These are phyloP conservation scores for Caenorhabditis inopinata DNA, from an alignment of 1,140 invertebrate genomes.

Conservation along the genomic window DNA sequence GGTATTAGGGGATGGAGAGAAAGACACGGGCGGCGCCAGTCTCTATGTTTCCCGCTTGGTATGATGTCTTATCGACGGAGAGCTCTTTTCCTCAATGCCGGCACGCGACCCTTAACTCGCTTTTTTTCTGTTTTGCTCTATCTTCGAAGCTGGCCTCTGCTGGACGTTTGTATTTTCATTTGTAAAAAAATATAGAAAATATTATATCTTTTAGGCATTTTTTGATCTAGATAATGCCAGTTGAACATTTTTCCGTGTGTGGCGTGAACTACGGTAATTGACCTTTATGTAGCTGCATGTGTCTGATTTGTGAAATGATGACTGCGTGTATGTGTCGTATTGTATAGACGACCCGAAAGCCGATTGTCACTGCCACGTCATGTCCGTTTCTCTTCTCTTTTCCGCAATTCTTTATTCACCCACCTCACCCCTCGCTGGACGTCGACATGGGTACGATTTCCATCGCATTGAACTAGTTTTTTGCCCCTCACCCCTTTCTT, in stretches of 20 bases:
- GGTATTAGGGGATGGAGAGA: not conserved
- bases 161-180: too few relatives aligned
- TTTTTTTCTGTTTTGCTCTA: not conserved
- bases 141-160: not conserved
- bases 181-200: too few relatives aligned
- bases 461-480: constrained; percentile 30
- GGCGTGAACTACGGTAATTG: not conserved
- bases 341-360: not conserved
- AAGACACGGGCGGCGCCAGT: not conserved
- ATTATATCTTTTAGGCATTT: too few relatives aligned
- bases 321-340: too few relatives aligned
- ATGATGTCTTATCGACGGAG: constrained; percentile 26
- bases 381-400: not conserved
- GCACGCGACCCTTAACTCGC: constrained; percentile 19
- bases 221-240: too few relatives aligned
- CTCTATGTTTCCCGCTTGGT: constrained; percentile 31
- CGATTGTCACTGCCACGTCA: not conserved
- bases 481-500: not conserved
- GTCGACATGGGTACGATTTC: constrained; percentile 15
- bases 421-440: not conserved
- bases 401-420: not conserved
- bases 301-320: too few relatives aligned
- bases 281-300: not conserved
- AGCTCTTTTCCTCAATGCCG: not conserved
- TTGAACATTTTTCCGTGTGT: too few relatives aligned